Conservation (phyloP, 2,797 vertebrate species). For the Channa striata region DNA sequence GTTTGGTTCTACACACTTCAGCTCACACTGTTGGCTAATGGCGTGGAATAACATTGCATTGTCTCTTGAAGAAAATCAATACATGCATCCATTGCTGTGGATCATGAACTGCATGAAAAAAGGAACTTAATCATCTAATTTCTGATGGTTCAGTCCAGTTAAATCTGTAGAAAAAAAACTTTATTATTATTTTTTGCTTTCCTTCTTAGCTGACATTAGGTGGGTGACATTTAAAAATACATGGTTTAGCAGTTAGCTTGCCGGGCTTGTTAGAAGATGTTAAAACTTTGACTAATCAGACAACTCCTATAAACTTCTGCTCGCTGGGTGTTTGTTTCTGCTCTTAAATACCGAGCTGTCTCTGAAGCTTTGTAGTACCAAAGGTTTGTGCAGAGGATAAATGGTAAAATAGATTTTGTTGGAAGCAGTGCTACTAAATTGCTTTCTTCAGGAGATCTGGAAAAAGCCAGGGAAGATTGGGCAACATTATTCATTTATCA, state of each 20-base stretch:
- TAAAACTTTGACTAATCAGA: slow-evolving; percentile 1
- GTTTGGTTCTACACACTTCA: background rate
- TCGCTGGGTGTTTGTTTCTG: background rate
- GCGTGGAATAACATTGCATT: background rate
- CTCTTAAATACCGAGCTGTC: background rate
- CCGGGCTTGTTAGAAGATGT: slow-evolving; percentile 1
- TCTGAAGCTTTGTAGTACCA: background rate
- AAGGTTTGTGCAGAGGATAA: background rate
- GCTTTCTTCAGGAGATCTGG: background rate
- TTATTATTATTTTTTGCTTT: background rate
- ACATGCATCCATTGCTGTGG: background rate
- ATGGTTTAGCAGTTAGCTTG: background rate
- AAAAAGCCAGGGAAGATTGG: no score
- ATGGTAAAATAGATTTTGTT: background rate
- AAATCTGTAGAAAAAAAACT: no score
- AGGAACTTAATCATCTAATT: background rate
- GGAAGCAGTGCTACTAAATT: background rate
- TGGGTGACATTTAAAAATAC: background rate
- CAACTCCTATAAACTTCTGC: background rate
- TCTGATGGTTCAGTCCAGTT: background rate
- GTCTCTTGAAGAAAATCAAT: slow-evolving; percentile 3
- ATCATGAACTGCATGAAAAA: background rate
- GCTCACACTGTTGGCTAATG: background rate
- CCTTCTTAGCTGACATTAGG: background rate
- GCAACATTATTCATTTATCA: no score